These are phyloP conservation scores for Cynoglossus semilaevis DNA, from an alignment of 2,113 vertebrate species.

Conservation along the genomic window DNA sequence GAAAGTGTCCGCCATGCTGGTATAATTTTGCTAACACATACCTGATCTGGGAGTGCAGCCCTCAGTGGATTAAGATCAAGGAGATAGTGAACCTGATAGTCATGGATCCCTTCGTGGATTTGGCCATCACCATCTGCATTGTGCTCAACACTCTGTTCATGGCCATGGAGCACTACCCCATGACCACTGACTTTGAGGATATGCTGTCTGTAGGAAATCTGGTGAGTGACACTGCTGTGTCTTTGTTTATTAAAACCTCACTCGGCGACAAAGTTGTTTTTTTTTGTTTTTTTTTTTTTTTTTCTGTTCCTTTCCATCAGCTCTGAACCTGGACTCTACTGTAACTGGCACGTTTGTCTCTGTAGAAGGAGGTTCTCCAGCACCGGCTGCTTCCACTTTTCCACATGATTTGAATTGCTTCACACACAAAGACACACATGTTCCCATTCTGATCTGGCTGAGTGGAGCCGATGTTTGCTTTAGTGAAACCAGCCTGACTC, in stretches of 20 bases:
- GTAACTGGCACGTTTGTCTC: conserved; percentile 44
- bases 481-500: conserved; percentile 34
- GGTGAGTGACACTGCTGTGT: conserved; percentile 53
- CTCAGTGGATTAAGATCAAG: conserved; percentile 90
- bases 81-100: conserved; percentile 93
- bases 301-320: too few species aligned
- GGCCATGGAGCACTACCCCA: conserved; percentile 99
- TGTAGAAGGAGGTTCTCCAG: not conserved
- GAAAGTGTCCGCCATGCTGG: conserved; percentile 97
- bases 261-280: conserved; percentile 13
- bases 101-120: conserved; percentile 97
- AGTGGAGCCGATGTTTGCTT: conserved; percentile 37
- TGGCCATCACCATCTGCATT: conserved; percentile 98
- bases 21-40: conserved; percentile 98
- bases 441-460: conserved; percentile 27
- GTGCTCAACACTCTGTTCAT: conserved; percentile 98
- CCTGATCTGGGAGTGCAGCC: conserved; percentile 97
- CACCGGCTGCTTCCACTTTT: conserved; percentile 13
- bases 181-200: conserved; percentile 85
- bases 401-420: conserved; percentile 22
- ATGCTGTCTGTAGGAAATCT: conserved; percentile 88
- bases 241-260: conserved; percentile 7
- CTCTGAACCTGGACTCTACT: not conserved
- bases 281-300: conserved; percentile 42
- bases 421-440: conserved; percentile 7